phyloP scores from a whole-genome alignment of 2,113 vertebrate species.

The Cynocephalus volans region DNA sequence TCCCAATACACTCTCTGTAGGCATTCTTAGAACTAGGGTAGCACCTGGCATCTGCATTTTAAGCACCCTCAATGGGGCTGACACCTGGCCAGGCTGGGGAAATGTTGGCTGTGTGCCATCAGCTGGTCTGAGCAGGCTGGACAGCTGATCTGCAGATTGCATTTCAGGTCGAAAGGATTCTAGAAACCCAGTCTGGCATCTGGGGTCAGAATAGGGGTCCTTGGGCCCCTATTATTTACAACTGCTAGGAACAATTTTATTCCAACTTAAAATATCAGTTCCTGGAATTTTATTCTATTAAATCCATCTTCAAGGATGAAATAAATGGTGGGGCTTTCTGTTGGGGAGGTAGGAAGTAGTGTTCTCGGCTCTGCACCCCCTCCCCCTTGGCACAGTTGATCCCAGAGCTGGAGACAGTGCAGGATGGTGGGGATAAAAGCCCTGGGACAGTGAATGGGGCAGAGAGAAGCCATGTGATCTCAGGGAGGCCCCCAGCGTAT shows the following conservation, averaged over 20 bases:
- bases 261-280: background rate
- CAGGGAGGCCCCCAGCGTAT: background rate
- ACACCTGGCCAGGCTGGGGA: background rate
- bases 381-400: background rate
- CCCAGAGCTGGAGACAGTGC: background rate
- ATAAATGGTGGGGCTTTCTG: background rate
- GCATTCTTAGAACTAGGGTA: background rate
- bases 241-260: background rate
- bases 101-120: background rate
- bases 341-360: accelerated
- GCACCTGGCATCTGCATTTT: background rate
- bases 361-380: background rate
- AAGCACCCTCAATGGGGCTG: background rate
- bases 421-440: background rate
- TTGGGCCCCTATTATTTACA: no score
- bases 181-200: background rate
- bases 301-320: background rate
- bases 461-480: background rate
- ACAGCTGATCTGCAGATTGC: background rate
- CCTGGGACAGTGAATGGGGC: background rate
- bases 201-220: background rate
- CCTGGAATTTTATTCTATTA: background rate
- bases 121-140: background rate
- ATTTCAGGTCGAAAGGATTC: background rate
- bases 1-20: background rate